These are phyloP conservation scores for Notarius lentiginosus DNA, from an alignment of 2,113 vertebrate species.

Conservation along the genomic window DNA sequence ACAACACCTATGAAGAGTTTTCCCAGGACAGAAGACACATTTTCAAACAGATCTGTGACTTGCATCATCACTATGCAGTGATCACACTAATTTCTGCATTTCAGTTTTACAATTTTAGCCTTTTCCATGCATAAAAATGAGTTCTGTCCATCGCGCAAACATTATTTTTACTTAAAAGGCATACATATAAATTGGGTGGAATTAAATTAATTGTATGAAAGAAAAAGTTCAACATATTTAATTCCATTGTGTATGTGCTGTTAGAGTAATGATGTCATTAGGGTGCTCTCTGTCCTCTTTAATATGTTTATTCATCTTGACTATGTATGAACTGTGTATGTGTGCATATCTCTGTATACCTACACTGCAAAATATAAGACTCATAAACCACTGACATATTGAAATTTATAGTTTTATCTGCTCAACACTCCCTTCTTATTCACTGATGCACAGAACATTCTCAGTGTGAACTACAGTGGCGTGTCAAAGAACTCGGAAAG, in stretches of 20 bases:
- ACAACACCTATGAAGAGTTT: not conserved
- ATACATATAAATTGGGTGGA: not conserved
- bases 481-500: not conserved
- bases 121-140: not conserved
- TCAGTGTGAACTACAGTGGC: conserved; percentile 17
- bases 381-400: not conserved
- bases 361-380: not conserved
- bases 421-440: not conserved
- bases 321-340: not conserved
- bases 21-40: not conserved
- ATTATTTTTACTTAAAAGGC: not conserved
- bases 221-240: not conserved
- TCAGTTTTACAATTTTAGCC: not conserved
- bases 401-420: conserved; percentile 6
- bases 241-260: not conserved
- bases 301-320: not conserved
- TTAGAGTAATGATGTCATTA: not conserved
- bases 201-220: not conserved
- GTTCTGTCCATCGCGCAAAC: not conserved
- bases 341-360: not conserved
- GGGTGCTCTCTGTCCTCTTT: not conserved
- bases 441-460: conserved; percentile 6
- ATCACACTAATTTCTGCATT: not conserved
- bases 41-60: not conserved
- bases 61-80: not conserved